Evolutionary conservation across 2,888 invertebrate genomes (phyloP).

Genomic region (Allygus modestus): DNA sequence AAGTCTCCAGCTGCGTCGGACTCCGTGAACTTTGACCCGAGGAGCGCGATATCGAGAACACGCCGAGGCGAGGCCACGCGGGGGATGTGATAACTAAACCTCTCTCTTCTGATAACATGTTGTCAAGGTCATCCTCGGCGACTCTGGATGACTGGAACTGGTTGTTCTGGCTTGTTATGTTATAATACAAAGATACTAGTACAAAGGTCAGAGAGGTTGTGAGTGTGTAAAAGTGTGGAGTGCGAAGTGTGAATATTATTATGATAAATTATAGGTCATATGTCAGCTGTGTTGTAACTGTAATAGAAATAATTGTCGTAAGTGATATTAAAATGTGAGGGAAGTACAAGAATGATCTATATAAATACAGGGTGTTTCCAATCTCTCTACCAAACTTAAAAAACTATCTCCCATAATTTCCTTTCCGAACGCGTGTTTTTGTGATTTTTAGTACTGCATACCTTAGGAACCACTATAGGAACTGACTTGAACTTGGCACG

Average conservation of each 20-base stretch:
- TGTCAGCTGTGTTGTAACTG: background rate
- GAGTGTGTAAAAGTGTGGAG: background rate
- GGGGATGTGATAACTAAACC: background rate
- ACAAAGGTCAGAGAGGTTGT: conserved; percentile 1
- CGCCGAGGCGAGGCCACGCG: background rate
- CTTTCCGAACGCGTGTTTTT: too few relatives aligned
- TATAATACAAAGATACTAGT: background rate
- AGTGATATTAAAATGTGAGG: background rate
- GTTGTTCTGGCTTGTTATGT: background rate
- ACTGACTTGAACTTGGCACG: too few relatives aligned
- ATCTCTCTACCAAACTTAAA: too few relatives aligned
- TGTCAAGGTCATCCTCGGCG: conserved; percentile 12
- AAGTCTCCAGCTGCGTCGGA: background rate
- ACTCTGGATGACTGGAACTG: background rate
- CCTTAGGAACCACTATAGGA: too few relatives aligned
- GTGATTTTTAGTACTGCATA: too few relatives aligned
- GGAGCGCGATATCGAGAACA: background rate
- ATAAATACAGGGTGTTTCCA: too few relatives aligned
- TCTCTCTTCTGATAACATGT: conserved; percentile 21
- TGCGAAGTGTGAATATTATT: background rate
- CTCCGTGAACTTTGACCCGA: background rate
- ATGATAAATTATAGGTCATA: background rate
- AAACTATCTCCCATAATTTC: too few relatives aligned
- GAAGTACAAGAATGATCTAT: too few relatives aligned
- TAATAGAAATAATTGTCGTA: background rate